These are phyloP conservation scores for Cristatella mucedo DNA, from an alignment of 2,888 invertebrate species.

Conservation along the genomic window DNA sequence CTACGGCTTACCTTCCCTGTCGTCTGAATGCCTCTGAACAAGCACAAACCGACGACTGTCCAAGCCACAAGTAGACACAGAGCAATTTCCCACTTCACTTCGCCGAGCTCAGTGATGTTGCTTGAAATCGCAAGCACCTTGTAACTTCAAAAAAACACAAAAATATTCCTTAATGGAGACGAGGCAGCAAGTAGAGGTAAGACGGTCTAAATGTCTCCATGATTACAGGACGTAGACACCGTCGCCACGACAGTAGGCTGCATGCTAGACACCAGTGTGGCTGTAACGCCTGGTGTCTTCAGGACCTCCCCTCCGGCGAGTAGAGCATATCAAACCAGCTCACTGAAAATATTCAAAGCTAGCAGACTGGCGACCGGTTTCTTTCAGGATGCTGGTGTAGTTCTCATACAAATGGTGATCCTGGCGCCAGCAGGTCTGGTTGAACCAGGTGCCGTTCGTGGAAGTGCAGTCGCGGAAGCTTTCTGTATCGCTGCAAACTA, in stretches of 20 bases:
- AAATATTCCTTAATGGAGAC: too few species aligned
- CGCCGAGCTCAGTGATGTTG: slow-evolving; percentile 40
- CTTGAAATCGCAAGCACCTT: slow-evolving; percentile 53
- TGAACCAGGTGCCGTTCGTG: slow-evolving; percentile 30
- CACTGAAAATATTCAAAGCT: slow-evolving; percentile 44
- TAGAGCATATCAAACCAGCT: slow-evolving; percentile 16
- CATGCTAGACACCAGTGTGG: too few species aligned
- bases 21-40: slow-evolving; percentile 31
- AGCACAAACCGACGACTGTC: slow-evolving; percentile 28
- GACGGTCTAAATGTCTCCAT: too few species aligned
- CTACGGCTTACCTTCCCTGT: slow-evolving; percentile 32
- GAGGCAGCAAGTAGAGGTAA: too few species aligned
- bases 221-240: too few species aligned
- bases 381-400: slow-evolving; percentile 17
- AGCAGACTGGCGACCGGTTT: slow-evolving; percentile 21
- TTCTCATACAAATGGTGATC: slow-evolving; percentile 14
- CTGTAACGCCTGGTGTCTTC: too few species aligned
- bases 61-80: slow-evolving; percentile 27
- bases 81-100: slow-evolving; percentile 26
- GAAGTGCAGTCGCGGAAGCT: slow-evolving; percentile 34
- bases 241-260: too few species aligned
- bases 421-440: slow-evolving; percentile 22
- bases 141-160: slow-evolving; percentile 40
- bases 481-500: too few species aligned
- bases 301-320: too few species aligned